Percentiles rank a stretch among this genome's conserved stretches.
phyloP scores from a whole-genome alignment of 2,113 vertebrate genomes.

The Mustela nigripes region DNA sequence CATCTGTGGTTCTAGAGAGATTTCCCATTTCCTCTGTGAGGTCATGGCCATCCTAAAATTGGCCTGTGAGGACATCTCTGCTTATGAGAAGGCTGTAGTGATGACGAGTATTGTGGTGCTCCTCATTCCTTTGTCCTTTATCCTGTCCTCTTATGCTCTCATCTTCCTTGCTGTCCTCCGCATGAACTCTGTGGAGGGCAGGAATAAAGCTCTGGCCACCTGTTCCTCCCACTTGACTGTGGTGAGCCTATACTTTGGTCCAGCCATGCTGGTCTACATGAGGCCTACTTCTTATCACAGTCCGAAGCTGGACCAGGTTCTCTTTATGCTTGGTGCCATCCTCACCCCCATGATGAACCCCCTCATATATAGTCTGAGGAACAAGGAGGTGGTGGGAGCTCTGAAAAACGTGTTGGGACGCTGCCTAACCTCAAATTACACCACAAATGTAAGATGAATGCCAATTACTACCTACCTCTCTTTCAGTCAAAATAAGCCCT shows the following conservation, averaged over 20 bases:
- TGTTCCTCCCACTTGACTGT: conserved; percentile 45
- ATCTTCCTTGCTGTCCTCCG: conserved; percentile 42
- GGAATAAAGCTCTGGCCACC: conserved; percentile 41
- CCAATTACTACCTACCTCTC: not conserved
- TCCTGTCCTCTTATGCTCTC: conserved; percentile 53
- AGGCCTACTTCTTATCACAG: conserved; percentile 43
- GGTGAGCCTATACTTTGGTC: conserved; percentile 56
- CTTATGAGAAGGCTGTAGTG: conserved; percentile 34
- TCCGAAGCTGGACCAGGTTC: conserved; percentile 43
- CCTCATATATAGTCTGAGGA: conserved; percentile 64
- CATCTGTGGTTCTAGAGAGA: conserved; percentile 44
- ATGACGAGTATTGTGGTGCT: conserved; percentile 14
- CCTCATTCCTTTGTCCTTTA: conserved; percentile 48
- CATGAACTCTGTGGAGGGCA: conserved; percentile 30
- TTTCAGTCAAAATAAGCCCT: not conserved
- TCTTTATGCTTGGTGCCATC: conserved; percentile 50
- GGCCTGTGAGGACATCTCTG: conserved; percentile 49
- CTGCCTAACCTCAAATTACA: not conserved
- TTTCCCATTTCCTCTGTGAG: conserved; percentile 73
- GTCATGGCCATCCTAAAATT: conserved; percentile 54
- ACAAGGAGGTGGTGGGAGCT: conserved; percentile 21
- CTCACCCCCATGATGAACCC: conserved; percentile 55
- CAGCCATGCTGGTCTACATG: conserved; percentile 62
- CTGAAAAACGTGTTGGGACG: not conserved
- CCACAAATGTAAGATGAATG: not conserved